A percentile compares a stretch with the other conserved stretches of the same genome.
Conservation (phyloP, 2,113 vertebrate species). For the Poeciliopsis retropinna region DNA sequence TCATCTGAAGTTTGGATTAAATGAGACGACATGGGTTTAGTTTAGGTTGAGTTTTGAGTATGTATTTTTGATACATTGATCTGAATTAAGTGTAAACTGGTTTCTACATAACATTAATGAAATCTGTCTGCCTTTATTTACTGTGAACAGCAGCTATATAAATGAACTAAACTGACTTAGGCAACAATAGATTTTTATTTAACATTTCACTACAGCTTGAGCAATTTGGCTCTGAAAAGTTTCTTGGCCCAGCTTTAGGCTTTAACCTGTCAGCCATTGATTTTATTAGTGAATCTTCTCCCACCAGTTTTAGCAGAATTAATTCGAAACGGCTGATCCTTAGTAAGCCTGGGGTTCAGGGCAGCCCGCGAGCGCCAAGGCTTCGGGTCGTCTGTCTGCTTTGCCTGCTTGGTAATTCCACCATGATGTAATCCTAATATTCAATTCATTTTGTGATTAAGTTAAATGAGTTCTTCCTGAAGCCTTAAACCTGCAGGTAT, state of each 20-base stretch:
- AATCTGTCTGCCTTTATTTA: too few species aligned
- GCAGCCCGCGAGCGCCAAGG: neutral
- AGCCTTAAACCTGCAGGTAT: slow-evolving; percentile 11
- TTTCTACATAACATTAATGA: too few species aligned
- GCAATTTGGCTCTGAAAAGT: neutral
- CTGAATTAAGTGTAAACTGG: too few species aligned
- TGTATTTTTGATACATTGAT: too few species aligned
- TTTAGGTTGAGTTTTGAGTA: too few species aligned
- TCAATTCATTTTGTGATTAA: slow-evolving; percentile 1
- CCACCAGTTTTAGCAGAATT: neutral
- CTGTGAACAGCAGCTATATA: too few species aligned
- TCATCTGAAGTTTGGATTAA: too few species aligned
- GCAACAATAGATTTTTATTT: too few species aligned
- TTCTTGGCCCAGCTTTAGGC: neutral
- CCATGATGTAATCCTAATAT: slow-evolving; percentile 18
- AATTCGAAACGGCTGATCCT: neutral
- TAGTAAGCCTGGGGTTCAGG: neutral
- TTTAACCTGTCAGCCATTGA: neutral
- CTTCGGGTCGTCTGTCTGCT: neutral
- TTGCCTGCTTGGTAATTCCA: slow-evolving; percentile 19
- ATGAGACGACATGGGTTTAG: too few species aligned
- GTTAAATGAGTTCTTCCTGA: slow-evolving; percentile 10
- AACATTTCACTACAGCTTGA: neutral
- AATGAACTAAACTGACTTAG: too few species aligned
- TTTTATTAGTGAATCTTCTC: neutral